Conservation (phyloP, 2,797 vertebrate genomes). For the Sebastes hubbsi region DNA sequence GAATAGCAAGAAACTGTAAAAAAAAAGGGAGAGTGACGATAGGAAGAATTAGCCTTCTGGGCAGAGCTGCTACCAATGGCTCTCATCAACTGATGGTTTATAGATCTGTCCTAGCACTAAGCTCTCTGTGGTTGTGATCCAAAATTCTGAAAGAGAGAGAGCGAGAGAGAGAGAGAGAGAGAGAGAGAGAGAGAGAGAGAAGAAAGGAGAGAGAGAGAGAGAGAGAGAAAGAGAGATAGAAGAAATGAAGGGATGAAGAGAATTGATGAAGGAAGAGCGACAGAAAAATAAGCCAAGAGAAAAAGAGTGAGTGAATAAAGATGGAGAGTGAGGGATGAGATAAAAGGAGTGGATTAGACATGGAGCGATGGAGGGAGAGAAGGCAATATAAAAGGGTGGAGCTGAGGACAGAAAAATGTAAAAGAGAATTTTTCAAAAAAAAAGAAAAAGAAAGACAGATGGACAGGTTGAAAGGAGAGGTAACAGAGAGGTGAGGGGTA, state of each 20-base stretch:
- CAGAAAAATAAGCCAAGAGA: background rate
- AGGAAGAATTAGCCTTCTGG: background rate
- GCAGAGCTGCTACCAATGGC: conserved; percentile 15
- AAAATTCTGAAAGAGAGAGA: conserved; percentile 3
- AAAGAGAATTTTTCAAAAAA: background rate
- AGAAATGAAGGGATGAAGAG: background rate
- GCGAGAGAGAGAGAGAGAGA: background rate
- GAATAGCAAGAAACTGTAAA: background rate
- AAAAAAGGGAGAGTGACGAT: background rate
- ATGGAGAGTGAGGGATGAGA: background rate
- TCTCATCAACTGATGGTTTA: conserved; percentile 53
- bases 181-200: background rate
- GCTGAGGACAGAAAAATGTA: background rate
- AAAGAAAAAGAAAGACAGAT: background rate
- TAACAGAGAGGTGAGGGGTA: background rate
- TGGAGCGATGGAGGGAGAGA: background rate
- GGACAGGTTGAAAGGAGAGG: background rate
- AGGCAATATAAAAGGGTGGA: background rate
- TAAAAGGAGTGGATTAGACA: background rate
- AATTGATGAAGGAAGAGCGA: background rate
- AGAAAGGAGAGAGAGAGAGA: background rate
- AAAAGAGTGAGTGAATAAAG: background rate
- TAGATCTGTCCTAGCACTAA: conserved; percentile 36
- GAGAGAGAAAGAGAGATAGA: background rate
- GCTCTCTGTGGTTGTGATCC: background rate